Percentiles rank a stretch among this genome's conserved stretches.
These are phyloP conservation scores for Euplexia lucipara DNA, from an alignment of 2,888 invertebrate species.

Conservation along the genomic window DNA sequence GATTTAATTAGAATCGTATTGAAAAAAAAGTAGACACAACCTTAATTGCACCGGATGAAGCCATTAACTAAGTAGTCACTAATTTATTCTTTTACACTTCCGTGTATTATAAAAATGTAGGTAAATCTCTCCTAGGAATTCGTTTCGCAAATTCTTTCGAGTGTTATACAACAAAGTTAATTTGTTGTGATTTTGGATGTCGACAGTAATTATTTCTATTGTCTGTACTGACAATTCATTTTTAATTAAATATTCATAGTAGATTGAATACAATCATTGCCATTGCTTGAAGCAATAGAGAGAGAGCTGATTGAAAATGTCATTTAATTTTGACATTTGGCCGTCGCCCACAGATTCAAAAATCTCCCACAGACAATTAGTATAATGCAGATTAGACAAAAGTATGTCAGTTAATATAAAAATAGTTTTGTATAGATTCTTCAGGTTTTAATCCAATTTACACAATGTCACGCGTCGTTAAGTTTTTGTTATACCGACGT, in stretches of 20 bases:
- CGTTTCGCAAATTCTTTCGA: slow-evolving; percentile 47
- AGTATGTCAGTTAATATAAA: slow-evolving; percentile 28
- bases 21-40: slow-evolving; percentile 75
- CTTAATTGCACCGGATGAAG: slow-evolving; percentile 72
- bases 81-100: slow-evolving; percentile 62
- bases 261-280: slow-evolving; percentile 49
- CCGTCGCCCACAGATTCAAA: slow-evolving; percentile 43
- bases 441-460: slow-evolving; percentile 68
- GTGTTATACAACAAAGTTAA: slow-evolving; percentile 47
- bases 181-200: slow-evolving; percentile 47
- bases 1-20: slow-evolving; percentile 80
- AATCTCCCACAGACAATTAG: slow-evolving; percentile 34
- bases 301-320: slow-evolving; percentile 54
- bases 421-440: slow-evolving; percentile 27
- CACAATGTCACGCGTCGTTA: slow-evolving; percentile 77
- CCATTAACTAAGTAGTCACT: slow-evolving; percentile 65
- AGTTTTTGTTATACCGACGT: slow-evolving; percentile 73
- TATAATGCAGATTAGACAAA: slow-evolving; percentile 13
- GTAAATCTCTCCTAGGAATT: slow-evolving; percentile 37
- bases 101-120: slow-evolving; percentile 62
- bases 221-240: slow-evolving; percentile 49
- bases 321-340: slow-evolving; percentile 53
- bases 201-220: slow-evolving; percentile 53
- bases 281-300: slow-evolving; percentile 21
- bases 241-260: slow-evolving; percentile 48